A percentile compares a stretch with the other conserved stretches of the same genome.
These are phyloP conservation scores for Martes flavigula DNA, from an alignment of 2,797 vertebrate genomes.

Conservation along the genomic window DNA sequence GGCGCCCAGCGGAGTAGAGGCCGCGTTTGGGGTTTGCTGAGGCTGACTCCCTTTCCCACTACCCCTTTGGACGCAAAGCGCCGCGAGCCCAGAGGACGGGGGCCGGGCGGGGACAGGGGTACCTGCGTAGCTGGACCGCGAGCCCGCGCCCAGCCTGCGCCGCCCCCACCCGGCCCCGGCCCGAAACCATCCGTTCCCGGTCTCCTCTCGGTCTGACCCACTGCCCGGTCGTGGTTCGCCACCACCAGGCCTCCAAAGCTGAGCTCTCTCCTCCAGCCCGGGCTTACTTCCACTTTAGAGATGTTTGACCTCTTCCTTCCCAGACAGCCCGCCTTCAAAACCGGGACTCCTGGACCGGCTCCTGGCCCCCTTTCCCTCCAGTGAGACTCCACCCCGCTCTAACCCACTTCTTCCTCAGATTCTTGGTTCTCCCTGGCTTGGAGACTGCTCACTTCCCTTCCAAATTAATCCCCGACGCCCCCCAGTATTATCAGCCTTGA, in stretches of 20 bases:
- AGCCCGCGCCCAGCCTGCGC: constrained; percentile 32
- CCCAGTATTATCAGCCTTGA: neutral
- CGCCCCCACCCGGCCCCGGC: constrained; percentile 58
- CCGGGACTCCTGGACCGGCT: neutral
- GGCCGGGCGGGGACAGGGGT: constrained; percentile 74
- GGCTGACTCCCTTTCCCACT: neutral
- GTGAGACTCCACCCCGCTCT: neutral
- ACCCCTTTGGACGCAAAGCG: neutral
- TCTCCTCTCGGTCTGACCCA: neutral
- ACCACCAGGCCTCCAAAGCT: neutral
- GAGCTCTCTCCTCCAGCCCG: neutral
- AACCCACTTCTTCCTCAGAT: neutral
- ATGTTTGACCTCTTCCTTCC: constrained; percentile 18
- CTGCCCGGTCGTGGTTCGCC: neutral
- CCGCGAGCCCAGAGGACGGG: constrained; percentile 49
- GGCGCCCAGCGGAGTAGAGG: constrained; percentile 73
- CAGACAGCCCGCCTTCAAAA: neutral
- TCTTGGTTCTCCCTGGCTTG: neutral
- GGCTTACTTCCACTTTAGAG: neutral
- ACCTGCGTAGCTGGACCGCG: constrained; percentile 48
- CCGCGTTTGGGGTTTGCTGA: neutral
- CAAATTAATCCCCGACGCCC: neutral
- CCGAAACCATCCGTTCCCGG: neutral
- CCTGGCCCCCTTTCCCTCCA: neutral
- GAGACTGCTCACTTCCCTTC: neutral